phyloP scores from a whole-genome alignment of 1,140 invertebrate genomes.

The Tachypleus tridentatus region DNA sequence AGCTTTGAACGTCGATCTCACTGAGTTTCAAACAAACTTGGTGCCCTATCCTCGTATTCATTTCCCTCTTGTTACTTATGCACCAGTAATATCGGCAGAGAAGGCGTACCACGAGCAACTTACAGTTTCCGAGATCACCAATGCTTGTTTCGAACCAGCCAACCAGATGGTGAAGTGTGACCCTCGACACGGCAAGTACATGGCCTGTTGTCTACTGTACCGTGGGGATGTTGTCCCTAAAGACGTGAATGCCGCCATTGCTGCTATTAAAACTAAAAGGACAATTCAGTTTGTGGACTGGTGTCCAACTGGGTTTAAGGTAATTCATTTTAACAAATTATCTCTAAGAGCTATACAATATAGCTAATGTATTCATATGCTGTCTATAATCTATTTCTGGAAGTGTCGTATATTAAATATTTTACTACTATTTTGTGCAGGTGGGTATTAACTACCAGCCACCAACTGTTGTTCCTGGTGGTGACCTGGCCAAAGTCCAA shows the following conservation, averaged over 20 bases:
- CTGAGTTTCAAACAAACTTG: slow-evolving; percentile 56
- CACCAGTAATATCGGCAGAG: slow-evolving; percentile 69
- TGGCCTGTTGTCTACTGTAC: slow-evolving; percentile 74
- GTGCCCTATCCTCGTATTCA: slow-evolving; percentile 49
- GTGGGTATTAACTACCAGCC: slow-evolving; percentile 64
- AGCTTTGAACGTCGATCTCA: slow-evolving; percentile 53
- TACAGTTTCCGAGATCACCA: slow-evolving; percentile 64
- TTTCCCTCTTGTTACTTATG: slow-evolving; percentile 64
- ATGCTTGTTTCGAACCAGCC: slow-evolving; percentile 64
- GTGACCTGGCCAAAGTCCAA: slow-evolving; percentile 71
- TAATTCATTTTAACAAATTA: neutral
- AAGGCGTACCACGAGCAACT: slow-evolving; percentile 71
- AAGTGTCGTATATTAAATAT: too few species aligned
- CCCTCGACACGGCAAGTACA: slow-evolving; percentile 40
- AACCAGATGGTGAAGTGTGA: slow-evolving; percentile 70
- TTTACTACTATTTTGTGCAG: slow-evolving; percentile 16
- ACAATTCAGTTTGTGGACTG: slow-evolving; percentile 46
- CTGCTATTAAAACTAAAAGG: slow-evolving; percentile 68
- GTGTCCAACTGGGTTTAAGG: slow-evolving; percentile 31
- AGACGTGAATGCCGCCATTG: slow-evolving; percentile 71
- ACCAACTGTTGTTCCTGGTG: slow-evolving; percentile 68
- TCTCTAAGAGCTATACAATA: too few species aligned
- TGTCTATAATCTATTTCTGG: too few species aligned
- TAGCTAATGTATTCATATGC: too few species aligned
- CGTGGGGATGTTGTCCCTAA: slow-evolving; percentile 61